Evolutionary conservation across 2,888 invertebrate genomes (phyloP).

Genomic region (Dicroscelio sp.): DNA sequence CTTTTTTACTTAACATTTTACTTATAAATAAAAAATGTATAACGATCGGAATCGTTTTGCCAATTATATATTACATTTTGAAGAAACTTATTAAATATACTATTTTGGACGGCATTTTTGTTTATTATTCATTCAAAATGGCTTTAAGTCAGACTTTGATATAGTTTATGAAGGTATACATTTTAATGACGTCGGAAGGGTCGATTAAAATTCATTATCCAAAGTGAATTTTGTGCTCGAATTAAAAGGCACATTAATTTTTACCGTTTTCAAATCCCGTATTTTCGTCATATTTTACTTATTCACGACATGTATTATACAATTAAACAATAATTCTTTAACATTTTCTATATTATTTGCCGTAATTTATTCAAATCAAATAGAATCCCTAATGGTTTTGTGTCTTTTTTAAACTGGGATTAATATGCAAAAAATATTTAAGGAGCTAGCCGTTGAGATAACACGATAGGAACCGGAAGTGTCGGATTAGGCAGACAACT

Average conservation of each 20-base stretch:
- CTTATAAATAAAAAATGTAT: no score
- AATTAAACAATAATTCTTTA: no score
- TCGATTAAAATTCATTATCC: slow-evolving; percentile 44
- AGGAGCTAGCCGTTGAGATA: slow-evolving; percentile 18
- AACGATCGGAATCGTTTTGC: no score
- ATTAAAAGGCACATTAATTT: neutral
- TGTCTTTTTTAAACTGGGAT: slow-evolving; percentile 25
- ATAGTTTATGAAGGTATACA: slow-evolving; percentile 24
- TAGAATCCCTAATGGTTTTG: neutral
- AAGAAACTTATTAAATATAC: neutral
- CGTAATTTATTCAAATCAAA: no score
- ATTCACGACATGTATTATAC: slow-evolving; percentile 7
- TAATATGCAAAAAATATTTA: slow-evolving; percentile 59
- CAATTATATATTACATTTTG: no score
- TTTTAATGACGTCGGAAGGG: neutral
- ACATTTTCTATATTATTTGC: no score
- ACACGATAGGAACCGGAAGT: slow-evolving; percentile 83
- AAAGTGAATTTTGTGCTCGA: no score
- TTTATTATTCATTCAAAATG: neutral
- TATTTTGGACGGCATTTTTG: neutral
- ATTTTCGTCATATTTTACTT: slow-evolving; percentile 38
- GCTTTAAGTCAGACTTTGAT: slow-evolving; percentile 8
- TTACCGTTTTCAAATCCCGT: slow-evolving; percentile 1
- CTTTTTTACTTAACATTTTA: no score
- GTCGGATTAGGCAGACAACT: slow-evolving; percentile 78